phyloP scores from a whole-genome alignment of 2,797 vertebrate species.

The Diplodus sargus region DNA sequence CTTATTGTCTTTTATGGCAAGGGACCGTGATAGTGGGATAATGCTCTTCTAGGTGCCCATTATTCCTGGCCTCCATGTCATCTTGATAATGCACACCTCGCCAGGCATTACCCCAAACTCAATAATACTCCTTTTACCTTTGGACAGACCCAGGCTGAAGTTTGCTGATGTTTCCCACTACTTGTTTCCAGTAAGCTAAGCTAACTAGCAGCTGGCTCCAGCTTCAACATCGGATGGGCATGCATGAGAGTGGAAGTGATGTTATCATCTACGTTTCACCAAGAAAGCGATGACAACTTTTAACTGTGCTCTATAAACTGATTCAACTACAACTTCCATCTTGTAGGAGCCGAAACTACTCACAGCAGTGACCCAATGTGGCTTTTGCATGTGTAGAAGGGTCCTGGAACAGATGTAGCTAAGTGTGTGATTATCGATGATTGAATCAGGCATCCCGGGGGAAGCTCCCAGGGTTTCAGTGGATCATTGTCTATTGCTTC shows the following conservation, averaged over 20 bases:
- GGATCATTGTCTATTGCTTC: constrained; percentile 39
- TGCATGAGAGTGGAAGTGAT: not conserved
- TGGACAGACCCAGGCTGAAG: not conserved
- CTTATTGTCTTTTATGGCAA: too few species aligned
- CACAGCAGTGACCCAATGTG: not conserved
- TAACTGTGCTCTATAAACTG: not conserved
- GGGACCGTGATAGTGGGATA: too few species aligned
- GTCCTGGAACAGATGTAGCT: not conserved
- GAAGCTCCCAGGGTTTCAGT: constrained; percentile 36
- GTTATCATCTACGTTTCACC: not conserved
- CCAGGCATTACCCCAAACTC: too few species aligned
- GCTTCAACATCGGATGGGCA: too few species aligned
- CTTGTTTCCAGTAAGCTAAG: not conserved
- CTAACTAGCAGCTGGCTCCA: not conserved
- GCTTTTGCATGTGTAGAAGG: not conserved
- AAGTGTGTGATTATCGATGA: constrained; percentile 39
- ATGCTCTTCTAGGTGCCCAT: too few species aligned
- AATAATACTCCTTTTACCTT: not conserved
- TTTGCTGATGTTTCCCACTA: not conserved
- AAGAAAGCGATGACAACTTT: not conserved
- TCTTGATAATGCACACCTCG: too few species aligned
- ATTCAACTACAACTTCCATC: not conserved
- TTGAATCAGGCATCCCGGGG: constrained; percentile 53
- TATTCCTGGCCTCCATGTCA: too few species aligned
- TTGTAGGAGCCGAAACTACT: too few species aligned